Evolutionary conservation across 2,113 vertebrate species (phyloP), one percentile per base, ranked within the genome.

Genomic region (Tyrannus savana): DNA sequence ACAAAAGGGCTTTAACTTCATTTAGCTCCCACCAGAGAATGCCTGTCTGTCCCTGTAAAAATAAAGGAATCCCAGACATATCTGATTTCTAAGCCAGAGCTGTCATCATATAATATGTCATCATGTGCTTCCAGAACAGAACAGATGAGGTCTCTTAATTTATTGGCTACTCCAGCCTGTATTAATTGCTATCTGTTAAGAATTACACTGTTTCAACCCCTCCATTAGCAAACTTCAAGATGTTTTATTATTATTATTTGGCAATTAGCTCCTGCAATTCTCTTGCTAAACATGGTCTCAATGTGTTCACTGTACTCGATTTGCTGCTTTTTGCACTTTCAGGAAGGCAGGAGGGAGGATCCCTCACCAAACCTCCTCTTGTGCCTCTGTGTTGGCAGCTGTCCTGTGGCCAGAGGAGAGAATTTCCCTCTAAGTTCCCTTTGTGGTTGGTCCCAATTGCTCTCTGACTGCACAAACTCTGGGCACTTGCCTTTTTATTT

Each of bases 241-340:
- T 92, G 92, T 77, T 97, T 95, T 94, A 93, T 95, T 96, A 94
- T 94, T 94, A 88, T 96, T 96, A 94, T 94, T 97, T 90, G 89
- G 93, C 89, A 96, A 95, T 97, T 95, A 96, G 89, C 85, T 92
- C 71, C 95, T 73, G 84, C 96, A 95, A 76, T 97, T 97, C 96
- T 94, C 93, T 91, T 50, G 19, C 82, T 92, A 74, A 94, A 85
- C 44, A 28, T 74, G 35, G 11, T 68, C 78, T 84, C 66, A 85
- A 79, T 78, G 91, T 79, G 66, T 30, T 95, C 58, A 28, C 37
- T 41, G 39, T 28, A 7, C 46, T 46, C 10, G 25, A 35, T 60
- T 88, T 89, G 68, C 60, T 58, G 74, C 39, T 56, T 82, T 77
- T 31, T 30, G 27, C 53, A 10, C 1, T 0, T 12, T 78, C 62